Evolutionary conservation across 2,113 vertebrate species (phyloP), one percentile per base, ranked within the genome.

Genomic region (Nothoprocta pentlandii): DNA sequence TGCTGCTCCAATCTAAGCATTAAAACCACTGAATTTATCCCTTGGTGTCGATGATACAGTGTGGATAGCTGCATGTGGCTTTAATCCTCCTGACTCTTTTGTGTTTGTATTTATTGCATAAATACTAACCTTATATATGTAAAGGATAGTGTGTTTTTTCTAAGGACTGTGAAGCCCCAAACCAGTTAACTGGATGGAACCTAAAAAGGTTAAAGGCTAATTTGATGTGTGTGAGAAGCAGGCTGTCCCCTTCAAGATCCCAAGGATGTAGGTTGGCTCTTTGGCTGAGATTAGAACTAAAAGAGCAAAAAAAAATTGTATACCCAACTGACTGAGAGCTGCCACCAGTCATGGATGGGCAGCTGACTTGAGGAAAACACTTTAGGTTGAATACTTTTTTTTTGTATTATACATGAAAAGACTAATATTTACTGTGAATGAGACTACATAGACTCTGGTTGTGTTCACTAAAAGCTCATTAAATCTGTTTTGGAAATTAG

Each of bases 11-110:
- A 8, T 15, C 36, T 34, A 81, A 74, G 26, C 56, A 6, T 47
- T 80, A 42, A 23, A 3, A 14, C 1, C 13, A 2, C 1, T 0
- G 0, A 0, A 78, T 81, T 85, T 58, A 16, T 34, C 22, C 16
- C 78, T 62, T 58, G 16, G 44, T 66, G 17, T 36, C 70, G 25
- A 8, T 62, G 15, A 34, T 62, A 21, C 10, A 20, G 30, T 58
- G 34, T 75, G 61, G 46, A 78, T 58, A 16, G 3, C 16, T 67
- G 16, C 39, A 13, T 20, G 42, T 63, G 47, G 70, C 30, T 62
- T 32, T 16, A 19, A 13, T 42, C 21, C 75, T 92, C 30, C 12
- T 4, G 12, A 67, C 36, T 34, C 42, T 80, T 23, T 67, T 81
- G 22, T 26, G 20, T 75, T 92, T 75, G n/a, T n/a, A n/a, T n/a